Evolutionary conservation across 1,140 invertebrate genomes (phyloP).

Genomic region (Drosophila busckii): DNA sequence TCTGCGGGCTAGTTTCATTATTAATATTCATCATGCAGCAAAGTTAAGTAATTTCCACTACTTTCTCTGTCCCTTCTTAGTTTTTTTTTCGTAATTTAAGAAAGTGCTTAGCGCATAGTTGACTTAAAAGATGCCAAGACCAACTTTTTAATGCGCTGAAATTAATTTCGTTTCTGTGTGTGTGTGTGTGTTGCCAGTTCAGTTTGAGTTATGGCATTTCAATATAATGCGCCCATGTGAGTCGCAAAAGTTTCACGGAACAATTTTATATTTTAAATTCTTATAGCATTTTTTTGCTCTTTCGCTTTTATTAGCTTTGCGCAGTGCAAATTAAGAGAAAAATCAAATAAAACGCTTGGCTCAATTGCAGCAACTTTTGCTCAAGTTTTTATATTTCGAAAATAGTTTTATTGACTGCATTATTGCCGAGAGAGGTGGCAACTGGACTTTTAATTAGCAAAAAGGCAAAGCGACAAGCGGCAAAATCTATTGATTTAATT

Average conservation of each 20-base stretch:
- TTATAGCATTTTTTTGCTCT: not conserved
- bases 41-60: conserved; percentile 40
- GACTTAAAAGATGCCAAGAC: conserved; percentile 2
- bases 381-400: conserved; percentile 47
- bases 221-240: conserved; percentile 55
- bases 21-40: conserved; percentile 53
- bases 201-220: conserved; percentile 65
- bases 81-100: conserved; percentile 30
- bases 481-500: conserved; percentile 1
- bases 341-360: conserved; percentile 36
- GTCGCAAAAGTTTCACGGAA: conserved; percentile 19
- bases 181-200: too few relatives aligned
- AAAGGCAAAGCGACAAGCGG: too few relatives aligned
- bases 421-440: conserved; percentile 17
- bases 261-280: conserved; percentile 50
- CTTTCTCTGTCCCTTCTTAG: too few relatives aligned
- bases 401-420: conserved; percentile 66
- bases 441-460: conserved; percentile 22
- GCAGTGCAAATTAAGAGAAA: conserved; percentile 23
- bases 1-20: conserved; percentile 4
- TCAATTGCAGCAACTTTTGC: conserved; percentile 59
- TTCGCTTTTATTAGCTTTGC: conserved; percentile 37
- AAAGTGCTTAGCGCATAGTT: conserved; percentile 36
- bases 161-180: conserved; percentile 73
- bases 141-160: conserved; percentile 58